Percentiles rank a stretch among this genome's conserved stretches.
These are phyloP conservation scores for Drosophila lacicola DNA, from an alignment of 2,888 invertebrate species.

Conservation along the genomic window DNA sequence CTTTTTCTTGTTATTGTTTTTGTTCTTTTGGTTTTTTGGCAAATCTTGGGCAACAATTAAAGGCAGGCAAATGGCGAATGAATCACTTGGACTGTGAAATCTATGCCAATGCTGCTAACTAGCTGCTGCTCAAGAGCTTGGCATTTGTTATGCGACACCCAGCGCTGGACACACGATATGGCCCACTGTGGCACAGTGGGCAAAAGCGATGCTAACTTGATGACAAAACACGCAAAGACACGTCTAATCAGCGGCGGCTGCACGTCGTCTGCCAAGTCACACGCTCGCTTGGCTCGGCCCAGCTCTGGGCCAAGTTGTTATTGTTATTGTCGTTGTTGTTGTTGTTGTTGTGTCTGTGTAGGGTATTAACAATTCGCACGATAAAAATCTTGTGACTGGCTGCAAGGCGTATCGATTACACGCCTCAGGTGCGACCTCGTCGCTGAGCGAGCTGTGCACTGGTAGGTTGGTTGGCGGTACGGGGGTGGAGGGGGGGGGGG, in stretches of 20 bases:
- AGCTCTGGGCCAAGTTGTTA: not conserved
- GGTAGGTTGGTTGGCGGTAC: too few relatives aligned
- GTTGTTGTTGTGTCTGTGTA: conserved; percentile 30
- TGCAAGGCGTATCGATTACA: conserved; percentile 75
- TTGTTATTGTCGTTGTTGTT: conserved; percentile 3
- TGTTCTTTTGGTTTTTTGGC: not conserved
- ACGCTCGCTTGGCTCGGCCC: conserved; percentile 50
- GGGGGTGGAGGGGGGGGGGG: not conserved
- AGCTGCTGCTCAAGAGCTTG: conserved; percentile 22
- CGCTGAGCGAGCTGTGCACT: conserved; percentile 28
- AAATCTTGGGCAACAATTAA: conserved; percentile 22
- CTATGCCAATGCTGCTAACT: conserved; percentile 38
- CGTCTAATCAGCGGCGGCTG: conserved; percentile 49
- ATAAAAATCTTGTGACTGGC: conserved; percentile 70
- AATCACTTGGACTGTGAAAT: conserved; percentile 32
- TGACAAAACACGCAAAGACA: conserved; percentile 54
- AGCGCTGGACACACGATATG: conserved; percentile 13
- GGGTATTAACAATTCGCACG: conserved; percentile 79
- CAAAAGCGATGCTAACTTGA: conserved; percentile 67
- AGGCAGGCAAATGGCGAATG: conserved; percentile 11
- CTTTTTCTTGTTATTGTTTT: not conserved
- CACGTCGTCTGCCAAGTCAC: conserved; percentile 30
- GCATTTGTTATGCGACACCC: conserved; percentile 46
- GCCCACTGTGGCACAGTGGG: conserved; percentile 45
- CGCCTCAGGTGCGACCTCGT: conserved; percentile 81